These are phyloP conservation scores for Spodoptera frugiperda DNA, from an alignment of 1,140 invertebrate species.

Conservation along the genomic window DNA sequence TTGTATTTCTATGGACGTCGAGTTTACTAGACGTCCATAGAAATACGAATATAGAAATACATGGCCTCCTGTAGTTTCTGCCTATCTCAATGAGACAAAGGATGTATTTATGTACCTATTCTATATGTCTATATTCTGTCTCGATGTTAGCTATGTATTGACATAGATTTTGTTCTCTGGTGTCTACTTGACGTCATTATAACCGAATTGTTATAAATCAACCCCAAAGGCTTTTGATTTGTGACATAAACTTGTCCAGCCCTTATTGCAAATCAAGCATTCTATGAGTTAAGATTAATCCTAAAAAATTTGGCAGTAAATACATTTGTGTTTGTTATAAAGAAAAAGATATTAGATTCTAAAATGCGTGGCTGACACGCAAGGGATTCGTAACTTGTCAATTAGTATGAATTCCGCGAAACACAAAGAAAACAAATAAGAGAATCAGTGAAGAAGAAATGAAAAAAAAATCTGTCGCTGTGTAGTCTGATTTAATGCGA, in stretches of 20 bases:
- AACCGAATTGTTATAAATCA: not conserved
- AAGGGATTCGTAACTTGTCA: constrained; percentile 25
- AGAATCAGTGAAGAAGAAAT: constrained; percentile 8
- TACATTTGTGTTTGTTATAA: not conserved
- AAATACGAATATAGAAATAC: no score
- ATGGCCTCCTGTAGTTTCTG: no score
- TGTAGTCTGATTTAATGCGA: constrained; percentile 10
- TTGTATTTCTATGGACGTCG: no score
- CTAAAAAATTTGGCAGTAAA: no score
- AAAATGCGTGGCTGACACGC: constrained; percentile 2
- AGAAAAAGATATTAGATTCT: not conserved
- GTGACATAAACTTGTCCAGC: no score
- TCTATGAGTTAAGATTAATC: no score
- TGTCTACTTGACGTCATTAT: not conserved
- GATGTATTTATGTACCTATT: no score
- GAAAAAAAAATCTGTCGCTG: not conserved
- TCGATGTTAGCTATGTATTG: not conserved
- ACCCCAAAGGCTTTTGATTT: not conserved
- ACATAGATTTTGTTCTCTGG: not conserved
- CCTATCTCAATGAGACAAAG: no score
- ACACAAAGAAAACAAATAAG: constrained; percentile 1
- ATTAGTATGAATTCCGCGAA: constrained; percentile 18
- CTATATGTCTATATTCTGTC: no score
- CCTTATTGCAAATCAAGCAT: no score
- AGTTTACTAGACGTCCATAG: no score